Base-by-base conservation (phyloP, 2,888 invertebrate genomes). In the Trilocha varians region DNA sequence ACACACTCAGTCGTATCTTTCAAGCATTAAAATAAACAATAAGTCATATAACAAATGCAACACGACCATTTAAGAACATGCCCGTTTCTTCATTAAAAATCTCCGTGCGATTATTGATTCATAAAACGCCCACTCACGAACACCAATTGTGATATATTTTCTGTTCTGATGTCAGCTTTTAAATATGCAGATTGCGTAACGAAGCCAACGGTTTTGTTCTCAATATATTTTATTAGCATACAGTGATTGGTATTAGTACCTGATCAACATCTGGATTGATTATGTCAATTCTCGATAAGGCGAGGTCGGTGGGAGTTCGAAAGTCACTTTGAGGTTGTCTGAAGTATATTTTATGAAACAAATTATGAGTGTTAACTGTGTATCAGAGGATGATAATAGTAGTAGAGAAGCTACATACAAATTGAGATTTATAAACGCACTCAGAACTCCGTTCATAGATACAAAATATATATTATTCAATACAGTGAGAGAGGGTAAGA, bases 141-240 rank as follows among this genome's bases (percentile, higher is more conserved):
- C 13, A 42, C 41, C 42, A 47, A 49, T 48, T 48, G 36, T 40
- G 34, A 39, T 34, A 39, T 47, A 54, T 54, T 49, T 46, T 46
- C 38, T 13, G 42, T 44, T 42, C 50, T 65, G 65, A 64, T 61
- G 59, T 65, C 62, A 64, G 59, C 46, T 42, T 46, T 41, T 53
- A 55, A 57, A 62, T 60, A 65, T 65, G 53, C 41, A 36, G 48
- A 47, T 63, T 55, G 58, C 63, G 57, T 58, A 62, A 61, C 54
- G 47, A 43, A 45, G 42, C 43, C 14, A 3, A 25, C n/a, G 11
- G 38, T 14, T 3, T 16, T 37, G 13, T 37, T 13, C 17, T 36
- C 17, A 11, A 16, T 36, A 16, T 37, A 13, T 37, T 25, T 25
- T 37, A n/a, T 13, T 37, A 13, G 13, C 11, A 8, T 25, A 25